These are phyloP conservation scores for Euwallacea fornicatus DNA, from an alignment of 1,140 invertebrate species.

Conservation along the genomic window DNA sequence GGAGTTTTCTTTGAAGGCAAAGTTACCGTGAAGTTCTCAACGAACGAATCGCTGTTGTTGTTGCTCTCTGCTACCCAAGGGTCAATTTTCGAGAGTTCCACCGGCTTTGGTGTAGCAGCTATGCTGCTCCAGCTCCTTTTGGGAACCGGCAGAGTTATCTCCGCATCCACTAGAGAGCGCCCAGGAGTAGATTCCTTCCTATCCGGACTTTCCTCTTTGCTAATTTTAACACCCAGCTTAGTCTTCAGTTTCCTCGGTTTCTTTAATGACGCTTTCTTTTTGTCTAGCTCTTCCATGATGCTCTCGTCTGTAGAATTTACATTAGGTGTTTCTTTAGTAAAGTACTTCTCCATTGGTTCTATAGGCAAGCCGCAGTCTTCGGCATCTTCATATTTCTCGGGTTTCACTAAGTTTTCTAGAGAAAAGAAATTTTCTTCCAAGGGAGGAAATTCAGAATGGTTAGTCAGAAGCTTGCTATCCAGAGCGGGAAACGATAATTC, in stretches of 20 bases:
- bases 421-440: constrained; percentile 40
- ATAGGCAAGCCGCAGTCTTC: constrained; percentile 36
- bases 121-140: constrained; percentile 48
- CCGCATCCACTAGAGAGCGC: constrained; percentile 19
- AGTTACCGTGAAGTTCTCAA: constrained; percentile 40
- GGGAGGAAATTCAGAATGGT: constrained; percentile 32
- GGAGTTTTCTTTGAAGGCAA: constrained; percentile 35
- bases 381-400: constrained; percentile 43
- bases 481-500: constrained; percentile 30
- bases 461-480: constrained; percentile 20
- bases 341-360: constrained; percentile 15
- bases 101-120: constrained; percentile 39
- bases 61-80: constrained; percentile 7
- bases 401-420: constrained; percentile 34
- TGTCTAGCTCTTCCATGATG: constrained; percentile 36
- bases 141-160: constrained; percentile 35
- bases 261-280: constrained; percentile 20
- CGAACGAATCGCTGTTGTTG: constrained; percentile 26
- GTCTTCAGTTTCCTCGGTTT: constrained; percentile 48
- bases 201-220: constrained; percentile 37
- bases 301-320: constrained; percentile 38
- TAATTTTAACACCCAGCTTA: constrained; percentile 50
- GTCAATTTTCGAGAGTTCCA: constrained; percentile 15
- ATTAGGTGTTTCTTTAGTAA: constrained; percentile 11
- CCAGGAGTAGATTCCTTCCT: constrained; percentile 27